Conservation (phyloP, 1,140 invertebrate genomes). For the Nylanderia fulva region DNA sequence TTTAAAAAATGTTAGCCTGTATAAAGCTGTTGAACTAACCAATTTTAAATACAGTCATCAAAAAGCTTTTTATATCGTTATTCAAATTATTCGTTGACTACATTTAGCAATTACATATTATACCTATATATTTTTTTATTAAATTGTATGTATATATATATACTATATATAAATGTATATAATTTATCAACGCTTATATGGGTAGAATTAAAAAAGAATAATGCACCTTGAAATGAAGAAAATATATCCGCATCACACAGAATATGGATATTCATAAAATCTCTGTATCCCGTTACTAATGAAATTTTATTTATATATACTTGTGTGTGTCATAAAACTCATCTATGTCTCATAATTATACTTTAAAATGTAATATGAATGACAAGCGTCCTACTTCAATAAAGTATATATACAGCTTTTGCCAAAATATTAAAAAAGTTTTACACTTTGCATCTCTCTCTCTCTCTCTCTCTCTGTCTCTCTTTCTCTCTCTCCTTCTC, state of each 20-base stretch:
- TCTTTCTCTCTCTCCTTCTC: too few species aligned
- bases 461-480: too few species aligned
- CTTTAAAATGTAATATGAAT: constrained; percentile 6
- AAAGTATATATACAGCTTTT: constrained; percentile 4
- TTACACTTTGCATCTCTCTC: not conserved
- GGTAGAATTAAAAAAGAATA: not conserved
- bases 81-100: not conserved
- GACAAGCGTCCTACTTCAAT: not conserved
- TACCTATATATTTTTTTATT: too few species aligned
- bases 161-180: not conserved
- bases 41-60: not conserved
- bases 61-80: not conserved
- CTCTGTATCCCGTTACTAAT: not conserved
- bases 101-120: not conserved
- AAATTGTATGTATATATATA: not conserved
- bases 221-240: not conserved
- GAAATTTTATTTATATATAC: not conserved
- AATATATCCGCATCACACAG: not conserved
- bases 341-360: not conserved
- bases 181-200: not conserved
- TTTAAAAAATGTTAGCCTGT: not conserved
- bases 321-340: not conserved
- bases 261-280: not conserved
- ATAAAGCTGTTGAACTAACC: not conserved
- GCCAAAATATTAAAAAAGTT: not conserved